Conservation (phyloP, 2,888 invertebrate species). For the Sinodicranocentrus sp. region DNA sequence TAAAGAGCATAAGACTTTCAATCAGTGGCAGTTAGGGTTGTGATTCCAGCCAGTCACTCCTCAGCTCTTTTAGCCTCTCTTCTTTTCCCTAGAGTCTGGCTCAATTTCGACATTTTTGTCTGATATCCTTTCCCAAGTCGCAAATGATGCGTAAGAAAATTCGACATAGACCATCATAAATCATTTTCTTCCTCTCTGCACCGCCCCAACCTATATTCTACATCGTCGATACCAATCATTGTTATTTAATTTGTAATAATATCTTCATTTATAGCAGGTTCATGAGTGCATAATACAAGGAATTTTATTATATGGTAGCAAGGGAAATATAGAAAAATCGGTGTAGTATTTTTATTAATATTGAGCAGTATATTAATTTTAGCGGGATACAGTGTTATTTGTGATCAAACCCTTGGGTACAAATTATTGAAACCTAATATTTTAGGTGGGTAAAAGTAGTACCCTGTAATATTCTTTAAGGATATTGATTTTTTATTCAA, state of each 20-base stretch:
- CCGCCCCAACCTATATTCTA: not conserved
- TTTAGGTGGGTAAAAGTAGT: no score
- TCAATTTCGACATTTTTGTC: constrained; percentile 15
- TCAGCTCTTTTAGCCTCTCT: constrained; percentile 40
- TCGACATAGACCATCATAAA: constrained; percentile 37
- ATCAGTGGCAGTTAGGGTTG: constrained; percentile 70
- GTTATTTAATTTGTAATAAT: constrained; percentile 25
- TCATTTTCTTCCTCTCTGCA: constrained; percentile 27
- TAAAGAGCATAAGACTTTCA: constrained; percentile 70
- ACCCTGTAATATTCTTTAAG: no score
- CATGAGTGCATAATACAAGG: no score
- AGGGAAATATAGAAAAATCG: no score
- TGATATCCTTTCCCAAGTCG: not conserved
- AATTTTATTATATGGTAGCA: no score
- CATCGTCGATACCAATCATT: constrained; percentile 1
- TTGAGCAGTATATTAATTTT: no score
- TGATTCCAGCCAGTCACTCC: constrained; percentile 66
- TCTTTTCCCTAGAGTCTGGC: constrained; percentile 8
- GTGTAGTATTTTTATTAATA: no score
- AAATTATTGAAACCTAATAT: no score
- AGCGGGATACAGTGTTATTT: no score
- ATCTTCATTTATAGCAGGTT: no score
- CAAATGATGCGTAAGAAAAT: constrained; percentile 23
- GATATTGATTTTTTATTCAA: no score
- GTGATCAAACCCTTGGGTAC: no score